A percentile compares a stretch with the other conserved stretches of the same genome.
Evolutionary conservation across 2,113 vertebrate genomes (phyloP).

Genomic region (Mesembrinibis cayennensis): DNA sequence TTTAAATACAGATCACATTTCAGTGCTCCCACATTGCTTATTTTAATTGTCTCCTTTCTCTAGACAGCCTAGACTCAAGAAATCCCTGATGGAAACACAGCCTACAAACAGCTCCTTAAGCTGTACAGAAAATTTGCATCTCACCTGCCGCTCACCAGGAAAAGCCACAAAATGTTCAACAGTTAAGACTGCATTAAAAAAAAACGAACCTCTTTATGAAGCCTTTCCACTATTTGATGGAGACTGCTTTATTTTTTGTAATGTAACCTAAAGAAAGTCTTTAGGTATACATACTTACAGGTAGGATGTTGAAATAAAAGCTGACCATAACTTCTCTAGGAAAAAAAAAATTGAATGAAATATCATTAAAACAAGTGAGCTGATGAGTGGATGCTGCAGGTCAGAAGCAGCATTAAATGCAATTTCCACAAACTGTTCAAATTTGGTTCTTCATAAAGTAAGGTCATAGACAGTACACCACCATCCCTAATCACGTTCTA

Average conservation of each 20-base stretch:
- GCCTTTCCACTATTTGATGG: not conserved
- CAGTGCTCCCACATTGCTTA: fast-evolving
- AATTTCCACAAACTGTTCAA: not conserved
- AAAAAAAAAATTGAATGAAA: not conserved
- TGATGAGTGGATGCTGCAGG: not conserved
- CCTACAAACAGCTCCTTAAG: not conserved
- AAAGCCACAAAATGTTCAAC: not conserved
- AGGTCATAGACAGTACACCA: not conserved
- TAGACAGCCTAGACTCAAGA: not conserved
- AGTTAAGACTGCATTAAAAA: not conserved
- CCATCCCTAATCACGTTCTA: not conserved
- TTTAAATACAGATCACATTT: not conserved
- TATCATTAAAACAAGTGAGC: not conserved
- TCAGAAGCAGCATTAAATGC: not conserved
- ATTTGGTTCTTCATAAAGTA: not conserved
- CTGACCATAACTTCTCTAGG: not conserved
- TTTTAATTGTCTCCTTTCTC: not conserved
- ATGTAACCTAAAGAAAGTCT: not conserved
- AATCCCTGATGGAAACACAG: not conserved
- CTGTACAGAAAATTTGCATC: not conserved
- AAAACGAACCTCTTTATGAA: not conserved
- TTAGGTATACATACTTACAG: not conserved
- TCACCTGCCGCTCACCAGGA: not conserved
- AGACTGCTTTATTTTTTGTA: not conserved
- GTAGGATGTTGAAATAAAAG: not conserved